Evolutionary conservation across 2,888 invertebrate genomes (phyloP).

Genomic region (Belgica antarctica): DNA sequence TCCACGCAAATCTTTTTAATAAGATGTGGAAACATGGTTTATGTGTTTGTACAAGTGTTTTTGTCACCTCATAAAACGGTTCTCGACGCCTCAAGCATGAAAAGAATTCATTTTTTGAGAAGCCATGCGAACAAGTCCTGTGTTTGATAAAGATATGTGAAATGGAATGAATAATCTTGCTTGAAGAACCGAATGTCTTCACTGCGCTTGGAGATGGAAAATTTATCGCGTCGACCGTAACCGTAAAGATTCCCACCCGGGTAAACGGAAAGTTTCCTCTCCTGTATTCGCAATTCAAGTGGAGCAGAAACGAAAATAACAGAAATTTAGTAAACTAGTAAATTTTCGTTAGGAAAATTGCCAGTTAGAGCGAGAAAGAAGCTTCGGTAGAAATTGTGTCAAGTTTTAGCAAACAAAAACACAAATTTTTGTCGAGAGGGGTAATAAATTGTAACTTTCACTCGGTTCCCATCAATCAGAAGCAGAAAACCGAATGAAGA

Average conservation of each 20-base stretch:
- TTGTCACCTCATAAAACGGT: constrained; percentile 26
- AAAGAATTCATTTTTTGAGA: constrained; percentile 9
- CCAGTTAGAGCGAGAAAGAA: not conserved
- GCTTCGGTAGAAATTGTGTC: constrained; percentile 1
- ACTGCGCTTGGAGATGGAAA: constrained; percentile 10
- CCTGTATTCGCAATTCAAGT: constrained; percentile 14
- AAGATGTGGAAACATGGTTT: not conserved
- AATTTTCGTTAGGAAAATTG: constrained; percentile 5
- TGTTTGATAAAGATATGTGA: not conserved
- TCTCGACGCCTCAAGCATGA: not conserved
- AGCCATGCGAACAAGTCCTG: not conserved
- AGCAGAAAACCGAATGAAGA: not conserved
- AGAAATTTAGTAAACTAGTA: constrained; percentile 7
- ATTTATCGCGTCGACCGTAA: constrained; percentile 16
- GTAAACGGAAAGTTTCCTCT: not conserved
- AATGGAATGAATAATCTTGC: constrained; percentile 25
- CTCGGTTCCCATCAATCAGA: not conserved
- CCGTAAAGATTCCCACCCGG: constrained; percentile 7
- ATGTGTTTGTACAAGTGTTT: constrained; percentile 24
- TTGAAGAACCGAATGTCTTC: not conserved
- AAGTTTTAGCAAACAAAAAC: not conserved
- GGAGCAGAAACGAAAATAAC: constrained; percentile 15
- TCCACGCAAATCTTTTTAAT: constrained; percentile 13
- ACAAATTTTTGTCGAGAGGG: not conserved
- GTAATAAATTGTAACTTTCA: not conserved